Evolutionary conservation across 2,797 vertebrate genomes (phyloP), one percentile per base, ranked within the genome.

Genomic region (Petrocephalus sullivani): DNA sequence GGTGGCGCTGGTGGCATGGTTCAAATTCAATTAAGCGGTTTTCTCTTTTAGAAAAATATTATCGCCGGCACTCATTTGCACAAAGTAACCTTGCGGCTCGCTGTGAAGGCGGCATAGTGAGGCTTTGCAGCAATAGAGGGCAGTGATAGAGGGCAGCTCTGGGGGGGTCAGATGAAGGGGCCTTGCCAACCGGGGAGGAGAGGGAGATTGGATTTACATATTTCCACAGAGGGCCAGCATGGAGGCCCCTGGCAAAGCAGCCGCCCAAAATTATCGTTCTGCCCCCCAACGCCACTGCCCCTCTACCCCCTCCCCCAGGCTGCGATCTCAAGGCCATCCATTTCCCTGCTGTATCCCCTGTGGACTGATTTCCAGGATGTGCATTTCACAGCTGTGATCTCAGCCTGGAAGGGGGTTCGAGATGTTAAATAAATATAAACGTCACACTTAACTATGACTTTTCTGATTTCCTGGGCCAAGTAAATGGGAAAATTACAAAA

Each of bases 1-100:
- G 83, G 91, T 93, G 91, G 89, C 61, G 92, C 93, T 91, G 86
- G 90, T 93, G 93, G 93, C 94, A 93, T 81, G 64, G 94, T 94
- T 95, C 93, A 95, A 95, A 95, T 95, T 94, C 93, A 94, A 95
- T 95, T 93, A 94, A 95, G 93, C 91, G 91, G 93, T 94, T 94
- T 93, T 94, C 92, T 92, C 92, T 92, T 91, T 92, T 92, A 88
- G 88, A 90, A 28, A 83, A 81, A 61, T 89, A 91, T 93, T 95
- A 95, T 95, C 93, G 91, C 91, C 88, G 12, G 89, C n/a, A 89
- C 94, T 95, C 92, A 94, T 95, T 95, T 94, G 93, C 94, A 95
- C 92, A 94, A 89, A 87, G 90, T 92, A 93, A 96, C 94, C 94
- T 95, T 95, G 94, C 90, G 86, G 19, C 88, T 49, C 85, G 19